Base-by-base conservation (phyloP, 2,113 vertebrate species). In the Manacus vitellinus region DNA sequence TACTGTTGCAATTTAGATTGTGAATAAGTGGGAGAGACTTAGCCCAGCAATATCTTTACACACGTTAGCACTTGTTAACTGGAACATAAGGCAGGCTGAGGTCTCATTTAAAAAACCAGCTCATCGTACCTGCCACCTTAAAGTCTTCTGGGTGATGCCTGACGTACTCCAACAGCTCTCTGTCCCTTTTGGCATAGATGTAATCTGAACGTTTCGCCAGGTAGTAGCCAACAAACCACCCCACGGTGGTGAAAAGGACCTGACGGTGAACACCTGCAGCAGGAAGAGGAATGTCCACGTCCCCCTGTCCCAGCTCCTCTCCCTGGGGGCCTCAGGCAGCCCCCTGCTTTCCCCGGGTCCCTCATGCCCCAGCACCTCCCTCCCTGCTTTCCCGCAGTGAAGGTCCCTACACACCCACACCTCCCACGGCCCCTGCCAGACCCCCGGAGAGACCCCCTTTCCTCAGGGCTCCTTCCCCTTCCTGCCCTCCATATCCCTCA, bases 211-310 rank as follows among this genome's bases (percentile, higher is more conserved):
- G 95, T 92, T 98, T 99, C 3, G 93, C 44, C 0, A 99, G 5
- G 39, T 98, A 98, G 96, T 99, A 99, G 19, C 99, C 99, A 28
- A 97, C 18, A 77, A 99, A 98, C 98, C 98, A 98, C 4, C 98
- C 99, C 76, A 99, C 54, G 2, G 98, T 98, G 17, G 97, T 3
- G 2, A 97, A 31, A 1, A 99, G 97, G 52, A 98, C 4, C 74
- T 99, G 99, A 21, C 99, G 98, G 87, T 99, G 99, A 35, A 99
- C 59, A 79, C 99, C 99, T 99, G 95, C 56, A 94, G 97, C 51
- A n/a, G 11, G 43, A 78, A 58, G 12, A n/a, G 44, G 8, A 54
- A 54, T 2, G 25, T 37, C 9, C 20, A 54, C 2, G 22, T 37
- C 6, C 13, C n/a, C 18, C 13, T 16, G 16, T 5, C 22, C 41